A percentile compares a stretch with the other conserved stretches of the same genome.
These are phyloP conservation scores for Onychostoma macrolepis DNA, from an alignment of 2,113 vertebrate species.

Conservation along the genomic window DNA sequence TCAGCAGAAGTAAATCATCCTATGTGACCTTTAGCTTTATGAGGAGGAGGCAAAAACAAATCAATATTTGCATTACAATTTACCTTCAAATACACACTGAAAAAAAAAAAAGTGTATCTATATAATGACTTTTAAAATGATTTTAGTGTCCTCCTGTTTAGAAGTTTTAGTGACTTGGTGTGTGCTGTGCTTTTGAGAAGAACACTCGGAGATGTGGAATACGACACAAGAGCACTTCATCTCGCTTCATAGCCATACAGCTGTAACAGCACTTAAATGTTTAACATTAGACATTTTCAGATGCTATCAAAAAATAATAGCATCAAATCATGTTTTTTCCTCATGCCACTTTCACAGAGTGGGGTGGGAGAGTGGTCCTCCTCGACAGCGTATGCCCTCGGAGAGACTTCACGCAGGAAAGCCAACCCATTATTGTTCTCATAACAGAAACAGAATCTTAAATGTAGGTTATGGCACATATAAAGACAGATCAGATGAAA, in stretches of 20 bases:
- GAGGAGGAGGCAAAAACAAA: conserved; percentile 12
- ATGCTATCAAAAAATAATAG: conserved; percentile 47
- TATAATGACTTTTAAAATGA: not conserved
- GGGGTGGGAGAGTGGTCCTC: not conserved
- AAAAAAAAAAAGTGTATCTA: not conserved
- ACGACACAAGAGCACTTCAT: conserved; percentile 42
- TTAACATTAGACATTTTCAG: conserved; percentile 58
- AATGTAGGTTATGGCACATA: conserved; percentile 33
- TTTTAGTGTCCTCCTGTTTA: not conserved
- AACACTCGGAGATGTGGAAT: not conserved
- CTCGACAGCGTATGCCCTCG: conserved; percentile 1
- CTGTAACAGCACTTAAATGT: conserved; percentile 46
- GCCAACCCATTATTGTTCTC: conserved; percentile 5
- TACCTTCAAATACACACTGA: not conserved
- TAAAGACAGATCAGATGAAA: conserved; percentile 40
- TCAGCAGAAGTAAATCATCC: conserved; percentile 55
- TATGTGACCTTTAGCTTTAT: conserved; percentile 15
- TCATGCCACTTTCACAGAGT: conserved; percentile 29
- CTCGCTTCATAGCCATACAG: conserved; percentile 47
- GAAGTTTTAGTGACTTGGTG: not conserved
- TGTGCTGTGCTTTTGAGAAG: conserved; percentile 13
- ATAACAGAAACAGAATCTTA: conserved; percentile 31
- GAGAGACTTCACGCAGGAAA: conserved; percentile 29
- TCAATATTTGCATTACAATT: not conserved
- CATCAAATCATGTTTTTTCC: conserved; percentile 35